Evolutionary conservation across 1,140 invertebrate species (phyloP).

Genomic region (Pantala flavescens): DNA sequence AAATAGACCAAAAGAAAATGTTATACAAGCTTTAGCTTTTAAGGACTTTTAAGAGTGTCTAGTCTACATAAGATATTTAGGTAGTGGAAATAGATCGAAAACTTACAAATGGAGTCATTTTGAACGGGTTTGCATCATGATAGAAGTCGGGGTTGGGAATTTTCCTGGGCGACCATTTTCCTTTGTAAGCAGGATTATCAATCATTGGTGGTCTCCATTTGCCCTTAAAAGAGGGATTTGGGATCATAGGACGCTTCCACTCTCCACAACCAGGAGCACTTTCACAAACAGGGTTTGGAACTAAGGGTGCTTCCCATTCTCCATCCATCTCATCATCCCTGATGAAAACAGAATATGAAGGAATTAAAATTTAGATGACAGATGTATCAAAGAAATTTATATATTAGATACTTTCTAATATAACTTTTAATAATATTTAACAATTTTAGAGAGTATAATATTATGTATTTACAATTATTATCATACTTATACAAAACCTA

Average conservation of each 20-base stretch:
- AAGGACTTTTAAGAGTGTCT: too few relatives aligned
- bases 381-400: too few relatives aligned
- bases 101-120: constrained; percentile 87
- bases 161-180: constrained; percentile 80
- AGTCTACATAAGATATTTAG: too few relatives aligned
- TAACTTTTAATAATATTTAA: too few relatives aligned
- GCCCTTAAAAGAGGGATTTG: constrained; percentile 87
- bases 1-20: too few relatives aligned
- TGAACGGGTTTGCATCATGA: constrained; percentile 83
- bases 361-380: too few relatives aligned
- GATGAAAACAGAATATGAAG: constrained; percentile 17
- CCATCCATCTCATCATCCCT: constrained; percentile 96
- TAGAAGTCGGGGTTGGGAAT: constrained; percentile 90
- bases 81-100: too few relatives aligned
- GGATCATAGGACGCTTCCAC: constrained; percentile 76
- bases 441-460: too few relatives aligned
- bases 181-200: constrained; percentile 88
- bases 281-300: constrained; percentile 83
- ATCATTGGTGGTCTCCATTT: constrained; percentile 86
- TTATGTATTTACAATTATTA: too few relatives aligned
- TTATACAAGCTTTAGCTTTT: too few relatives aligned
- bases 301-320: constrained; percentile 90
- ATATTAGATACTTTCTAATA: too few relatives aligned
- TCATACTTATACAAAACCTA: too few relatives aligned
- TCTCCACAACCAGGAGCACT: constrained; percentile 79